Evolutionary conservation across 2,113 vertebrate species (phyloP).

Genomic region (Mugil cephalus): DNA sequence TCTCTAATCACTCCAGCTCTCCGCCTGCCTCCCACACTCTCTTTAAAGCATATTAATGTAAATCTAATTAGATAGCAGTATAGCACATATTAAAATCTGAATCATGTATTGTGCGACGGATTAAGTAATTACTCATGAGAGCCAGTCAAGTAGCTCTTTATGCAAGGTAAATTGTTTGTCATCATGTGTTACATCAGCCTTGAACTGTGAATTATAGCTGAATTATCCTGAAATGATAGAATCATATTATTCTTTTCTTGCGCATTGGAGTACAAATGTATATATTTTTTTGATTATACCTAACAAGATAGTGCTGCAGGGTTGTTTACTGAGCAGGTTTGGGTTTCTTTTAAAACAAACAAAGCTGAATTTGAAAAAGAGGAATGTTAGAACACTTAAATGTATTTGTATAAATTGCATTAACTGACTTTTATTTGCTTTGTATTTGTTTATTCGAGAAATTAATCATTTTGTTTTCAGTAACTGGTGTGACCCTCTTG

Average conservation of each 20-base stretch:
- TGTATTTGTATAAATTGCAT: no score
- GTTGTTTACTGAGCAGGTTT: no score
- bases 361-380: background rate
- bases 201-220: background rate
- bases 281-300: no score
- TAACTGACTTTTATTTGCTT: no score
- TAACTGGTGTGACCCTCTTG: no score
- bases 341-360: background rate
- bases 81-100: slow-evolving; percentile 6
- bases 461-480: no score
- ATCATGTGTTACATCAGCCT: background rate
- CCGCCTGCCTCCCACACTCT: slow-evolving; percentile 29
- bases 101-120: background rate
- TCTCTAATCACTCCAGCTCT: background rate
- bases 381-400: background rate
- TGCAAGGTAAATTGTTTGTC: background rate
- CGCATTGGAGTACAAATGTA: background rate
- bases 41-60: slow-evolving; percentile 23
- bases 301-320: no score
- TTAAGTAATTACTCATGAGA: slow-evolving; percentile 6
- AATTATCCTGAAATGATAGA: background rate
- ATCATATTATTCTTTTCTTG: background rate
- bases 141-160: background rate
- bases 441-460: no score
- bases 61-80: slow-evolving; percentile 34